Percentiles rank a stretch among this genome's conserved stretches.
These are phyloP conservation scores for Gouania willdenowi DNA, from an alignment of 2,797 vertebrate genomes.

Conservation along the genomic window DNA sequence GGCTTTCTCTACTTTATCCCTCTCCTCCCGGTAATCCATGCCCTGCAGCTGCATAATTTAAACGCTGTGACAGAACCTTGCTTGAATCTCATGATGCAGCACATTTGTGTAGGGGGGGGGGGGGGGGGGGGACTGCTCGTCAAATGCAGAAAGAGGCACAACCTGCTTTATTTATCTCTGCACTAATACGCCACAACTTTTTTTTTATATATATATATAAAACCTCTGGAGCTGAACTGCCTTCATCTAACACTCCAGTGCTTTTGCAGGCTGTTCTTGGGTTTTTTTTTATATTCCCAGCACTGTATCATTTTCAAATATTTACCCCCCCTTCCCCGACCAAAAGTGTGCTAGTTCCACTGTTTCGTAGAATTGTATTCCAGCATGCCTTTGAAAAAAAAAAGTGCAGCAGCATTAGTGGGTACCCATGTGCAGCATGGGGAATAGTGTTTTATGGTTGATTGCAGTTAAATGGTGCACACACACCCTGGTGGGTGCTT, in stretches of 20 bases:
- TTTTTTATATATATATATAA: too few species aligned
- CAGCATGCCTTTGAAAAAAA: constrained; percentile 22
- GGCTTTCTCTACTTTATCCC: constrained; percentile 50
- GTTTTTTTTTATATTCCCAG: constrained; percentile 32
- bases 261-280: constrained; percentile 4
- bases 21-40: constrained; percentile 46
- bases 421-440: constrained; percentile 34
- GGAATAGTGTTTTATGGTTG: constrained; percentile 57
- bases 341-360: constrained; percentile 13
- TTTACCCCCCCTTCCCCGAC: constrained; percentile 26
- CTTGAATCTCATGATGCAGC: constrained; percentile 35
- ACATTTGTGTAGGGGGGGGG: too few species aligned
- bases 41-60: constrained; percentile 65
- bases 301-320: constrained; percentile 37
- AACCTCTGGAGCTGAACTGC: constrained; percentile 4
- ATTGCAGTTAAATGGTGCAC: constrained; percentile 59
- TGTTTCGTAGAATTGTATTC: constrained; percentile 34
- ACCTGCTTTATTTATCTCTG: constrained; percentile 15
- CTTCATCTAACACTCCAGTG: constrained; percentile 8
- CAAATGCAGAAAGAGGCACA: constrained; percentile 18
- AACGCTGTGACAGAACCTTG: constrained; percentile 48
- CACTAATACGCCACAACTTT: constrained; percentile 20
- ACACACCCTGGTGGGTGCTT: constrained; percentile 24
- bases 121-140: constrained; percentile 23
- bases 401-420: constrained; percentile 22